Conservation (phyloP, 92 coral and sea anemone genomes). For the Palythoa heliodiscus region DNA sequence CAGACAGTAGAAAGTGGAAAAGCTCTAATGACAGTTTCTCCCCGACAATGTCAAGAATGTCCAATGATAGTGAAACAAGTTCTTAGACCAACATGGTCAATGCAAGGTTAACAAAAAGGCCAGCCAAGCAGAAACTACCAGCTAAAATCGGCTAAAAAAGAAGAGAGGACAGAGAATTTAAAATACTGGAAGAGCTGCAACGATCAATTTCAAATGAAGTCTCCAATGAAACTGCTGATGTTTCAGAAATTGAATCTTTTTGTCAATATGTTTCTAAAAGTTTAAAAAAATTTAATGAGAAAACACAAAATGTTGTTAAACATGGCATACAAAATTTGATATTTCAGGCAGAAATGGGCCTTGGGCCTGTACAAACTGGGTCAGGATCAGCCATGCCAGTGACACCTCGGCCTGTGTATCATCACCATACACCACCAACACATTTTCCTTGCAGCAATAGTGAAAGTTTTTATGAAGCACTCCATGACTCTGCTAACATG, state of each 20-base stretch:
- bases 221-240: conserved; percentile 22
- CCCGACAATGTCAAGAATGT: conserved; percentile 7
- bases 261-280: conserved; percentile 29
- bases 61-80: conserved; percentile 20
- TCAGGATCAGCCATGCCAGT: conserved; percentile 30
- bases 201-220: conserved; percentile 15
- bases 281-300: conserved; percentile 20
- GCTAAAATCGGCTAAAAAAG: conserved; percentile 13
- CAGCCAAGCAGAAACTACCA: conserved; percentile 5
- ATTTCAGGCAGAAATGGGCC: conserved; percentile 19
- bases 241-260: conserved; percentile 15
- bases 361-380: conserved; percentile 19
- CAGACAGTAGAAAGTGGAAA: conserved; percentile 6
- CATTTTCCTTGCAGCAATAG: conserved; percentile 11
- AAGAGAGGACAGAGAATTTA: conserved; percentile 22
- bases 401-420: conserved; percentile 19
- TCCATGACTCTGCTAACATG: conserved; percentile 5
- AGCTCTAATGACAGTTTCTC: conserved; percentile 5
- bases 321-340: conserved; percentile 18
- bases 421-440: conserved; percentile 19
- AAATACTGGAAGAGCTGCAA: conserved; percentile 11
- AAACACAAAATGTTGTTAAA: conserved; percentile 24
- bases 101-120: conserved; percentile 18
- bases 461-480: conserved; percentile 26
- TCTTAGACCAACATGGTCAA: conserved; percentile 14